Percentiles rank a stretch among this genome's conserved stretches.
Conservation (phyloP, 1,140 invertebrate species). For the Eufriesea mexicana region DNA sequence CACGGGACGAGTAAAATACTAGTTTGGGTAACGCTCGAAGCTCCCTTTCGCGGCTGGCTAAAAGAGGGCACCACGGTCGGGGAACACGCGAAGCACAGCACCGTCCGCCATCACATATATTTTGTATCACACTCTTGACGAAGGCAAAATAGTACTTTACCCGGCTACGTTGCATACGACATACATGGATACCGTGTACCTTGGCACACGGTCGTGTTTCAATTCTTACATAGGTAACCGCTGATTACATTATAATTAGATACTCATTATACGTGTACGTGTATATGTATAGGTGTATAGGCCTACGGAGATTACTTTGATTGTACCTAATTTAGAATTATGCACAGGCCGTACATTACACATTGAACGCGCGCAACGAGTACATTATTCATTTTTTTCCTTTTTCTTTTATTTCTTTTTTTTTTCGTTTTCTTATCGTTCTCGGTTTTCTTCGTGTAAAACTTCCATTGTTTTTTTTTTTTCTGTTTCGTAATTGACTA, state of each 20-base stretch:
- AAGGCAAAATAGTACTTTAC: slow-evolving; percentile 62
- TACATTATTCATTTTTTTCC: not conserved
- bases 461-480: no score
- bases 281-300: slow-evolving; percentile 42
- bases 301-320: slow-evolving; percentile 62
- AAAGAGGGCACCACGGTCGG: not conserved
- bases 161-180: slow-evolving; percentile 28
- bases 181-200: no score
- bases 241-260: slow-evolving; percentile 25
- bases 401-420: not conserved
- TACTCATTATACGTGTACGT: slow-evolving; percentile 4
- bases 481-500: not conserved
- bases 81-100: not conserved
- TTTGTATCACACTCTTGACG: not conserved
- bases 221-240: not conserved
- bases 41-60: not conserved
- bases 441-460: not conserved
- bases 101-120: not conserved
- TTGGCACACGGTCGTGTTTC: no score
- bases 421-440: not conserved
- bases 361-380: slow-evolving; percentile 44
- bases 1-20: slow-evolving; percentile 58
- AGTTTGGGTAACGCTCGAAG: slow-evolving; percentile 34
- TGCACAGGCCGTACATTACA: slow-evolving; percentile 66
- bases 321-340: slow-evolving; percentile 71